Evolutionary conservation across 30 jellyfish, hydroid and myxozoan species (phyloP).

Genomic region (Pelagia noctiluca): DNA sequence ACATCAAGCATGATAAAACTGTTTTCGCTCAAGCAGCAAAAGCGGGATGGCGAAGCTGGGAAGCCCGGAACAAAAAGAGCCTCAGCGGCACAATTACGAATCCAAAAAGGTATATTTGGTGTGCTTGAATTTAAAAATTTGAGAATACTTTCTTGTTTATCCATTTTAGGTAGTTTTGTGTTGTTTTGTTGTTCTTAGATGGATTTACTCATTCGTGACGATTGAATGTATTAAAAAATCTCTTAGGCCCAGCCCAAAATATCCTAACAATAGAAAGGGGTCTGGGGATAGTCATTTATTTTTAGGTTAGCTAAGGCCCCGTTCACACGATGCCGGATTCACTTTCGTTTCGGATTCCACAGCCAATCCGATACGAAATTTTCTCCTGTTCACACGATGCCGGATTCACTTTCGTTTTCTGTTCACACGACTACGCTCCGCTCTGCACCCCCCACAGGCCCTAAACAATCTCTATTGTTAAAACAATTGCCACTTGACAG

Average conservation of each 20-base stretch:
- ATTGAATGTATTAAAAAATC: neutral
- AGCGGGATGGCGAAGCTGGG: conserved; percentile 90
- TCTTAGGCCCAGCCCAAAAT: conserved; percentile 17
- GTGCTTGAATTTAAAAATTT: too few relatives aligned
- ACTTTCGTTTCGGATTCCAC: neutral
- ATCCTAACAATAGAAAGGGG: neutral
- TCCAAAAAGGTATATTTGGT: conserved; percentile 81
- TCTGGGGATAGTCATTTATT: conserved; percentile 1
- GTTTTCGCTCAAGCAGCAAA: conserved; percentile 97
- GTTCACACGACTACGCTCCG: neutral
- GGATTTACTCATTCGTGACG: neutral
- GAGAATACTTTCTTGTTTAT: neutral
- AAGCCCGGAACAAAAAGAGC: conserved; percentile 89
- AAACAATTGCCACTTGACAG: too few relatives aligned
- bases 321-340: neutral
- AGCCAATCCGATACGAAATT: neutral
- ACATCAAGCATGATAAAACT: too few relatives aligned
- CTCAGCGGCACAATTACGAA: conserved; percentile 97
- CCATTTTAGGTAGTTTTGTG: neutral
- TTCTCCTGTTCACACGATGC: neutral
- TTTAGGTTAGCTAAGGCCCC: neutral
- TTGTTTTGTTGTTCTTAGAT: neutral
- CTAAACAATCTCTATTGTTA: too few relatives aligned
- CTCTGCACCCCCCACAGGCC: too few relatives aligned
- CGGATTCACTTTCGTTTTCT: neutral